Evolutionary conservation across 92 coral and sea anemone species (phyloP).

Genomic region (Paramuricea clavata): DNA sequence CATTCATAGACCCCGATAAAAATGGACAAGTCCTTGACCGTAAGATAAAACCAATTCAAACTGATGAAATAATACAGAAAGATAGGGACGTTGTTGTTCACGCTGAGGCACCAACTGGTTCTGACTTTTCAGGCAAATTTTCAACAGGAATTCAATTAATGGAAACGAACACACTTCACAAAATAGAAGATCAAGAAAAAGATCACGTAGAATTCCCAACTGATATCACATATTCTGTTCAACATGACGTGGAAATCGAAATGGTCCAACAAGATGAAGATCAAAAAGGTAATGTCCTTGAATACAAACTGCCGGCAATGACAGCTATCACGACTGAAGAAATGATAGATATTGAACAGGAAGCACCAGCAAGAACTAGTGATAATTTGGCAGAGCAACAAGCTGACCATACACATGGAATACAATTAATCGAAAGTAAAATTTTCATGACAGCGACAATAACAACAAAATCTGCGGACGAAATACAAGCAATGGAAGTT

Average conservation of each 20-base stretch:
- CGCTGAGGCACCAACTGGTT: not conserved
- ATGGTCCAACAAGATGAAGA: not conserved
- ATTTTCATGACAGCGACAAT: not conserved
- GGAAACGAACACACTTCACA: not conserved
- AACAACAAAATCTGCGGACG: not conserved
- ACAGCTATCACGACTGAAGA: not conserved
- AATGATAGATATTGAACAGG: conserved; percentile 1
- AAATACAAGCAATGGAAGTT: not conserved
- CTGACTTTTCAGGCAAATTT: not conserved
- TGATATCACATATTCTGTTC: not conserved
- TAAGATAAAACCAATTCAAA: not conserved
- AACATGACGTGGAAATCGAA: not conserved
- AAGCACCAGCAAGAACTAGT: not conserved
- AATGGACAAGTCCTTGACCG: not conserved
- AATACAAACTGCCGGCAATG: not conserved
- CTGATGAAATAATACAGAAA: not conserved
- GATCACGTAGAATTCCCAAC: not conserved
- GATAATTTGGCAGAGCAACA: too few relatives aligned
- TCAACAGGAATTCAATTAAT: not conserved
- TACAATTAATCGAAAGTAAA: not conserved
- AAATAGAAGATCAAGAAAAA: not conserved
- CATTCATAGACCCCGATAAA: not conserved
- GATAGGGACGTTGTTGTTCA: not conserved
- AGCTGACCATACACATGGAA: not conserved
- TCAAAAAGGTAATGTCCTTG: not conserved